A percentile compares a stretch with the other conserved stretches of the same genome.
phyloP scores from a whole-genome alignment of 2,888 invertebrate genomes.

The Corythucha ciliata region DNA sequence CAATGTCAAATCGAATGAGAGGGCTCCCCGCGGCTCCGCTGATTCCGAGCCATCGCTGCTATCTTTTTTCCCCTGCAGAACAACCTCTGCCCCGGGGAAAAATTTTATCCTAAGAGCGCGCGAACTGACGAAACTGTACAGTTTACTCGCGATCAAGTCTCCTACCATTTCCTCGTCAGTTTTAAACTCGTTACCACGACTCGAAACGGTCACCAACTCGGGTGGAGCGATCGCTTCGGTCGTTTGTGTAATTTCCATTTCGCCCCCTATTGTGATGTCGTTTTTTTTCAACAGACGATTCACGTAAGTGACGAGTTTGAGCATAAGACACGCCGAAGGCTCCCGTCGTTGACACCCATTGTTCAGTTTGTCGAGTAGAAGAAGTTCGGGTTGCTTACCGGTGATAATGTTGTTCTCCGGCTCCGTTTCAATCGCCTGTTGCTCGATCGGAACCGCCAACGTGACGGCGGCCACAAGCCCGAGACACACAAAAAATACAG shows the following conservation, averaged over 20 bases:
- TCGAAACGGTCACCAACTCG: conserved; percentile 45
- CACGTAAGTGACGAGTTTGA: conserved; percentile 72
- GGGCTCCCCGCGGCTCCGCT: conserved; percentile 55
- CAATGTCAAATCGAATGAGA: conserved; percentile 48
- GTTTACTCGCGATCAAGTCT: conserved; percentile 61
- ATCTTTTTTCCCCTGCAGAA: no score
- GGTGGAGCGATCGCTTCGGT: conserved; percentile 40
- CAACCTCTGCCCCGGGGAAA: conserved; percentile 67
- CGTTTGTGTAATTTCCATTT: conserved; percentile 63
- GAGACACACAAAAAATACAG: no score
- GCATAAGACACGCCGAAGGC: conserved; percentile 70
- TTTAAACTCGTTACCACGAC: conserved; percentile 27
- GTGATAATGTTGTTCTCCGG: conserved; percentile 27
- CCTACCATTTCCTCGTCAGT: conserved; percentile 49
- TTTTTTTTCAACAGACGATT: conserved; percentile 72
- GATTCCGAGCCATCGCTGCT: no score
- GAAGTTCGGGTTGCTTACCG: conserved; percentile 51
- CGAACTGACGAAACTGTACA: conserved; percentile 65
- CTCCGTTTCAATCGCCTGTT: conserved; percentile 16
- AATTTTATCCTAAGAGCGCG: conserved; percentile 69
- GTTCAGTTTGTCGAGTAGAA: conserved; percentile 63
- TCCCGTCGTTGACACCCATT: conserved; percentile 68
- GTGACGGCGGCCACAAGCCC: conserved; percentile 14
- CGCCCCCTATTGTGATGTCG: conserved; percentile 64
- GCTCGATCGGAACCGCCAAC: conserved; percentile 16